Conservation (phyloP, 2,888 invertebrate species). For the Polyommatus icarus region DNA sequence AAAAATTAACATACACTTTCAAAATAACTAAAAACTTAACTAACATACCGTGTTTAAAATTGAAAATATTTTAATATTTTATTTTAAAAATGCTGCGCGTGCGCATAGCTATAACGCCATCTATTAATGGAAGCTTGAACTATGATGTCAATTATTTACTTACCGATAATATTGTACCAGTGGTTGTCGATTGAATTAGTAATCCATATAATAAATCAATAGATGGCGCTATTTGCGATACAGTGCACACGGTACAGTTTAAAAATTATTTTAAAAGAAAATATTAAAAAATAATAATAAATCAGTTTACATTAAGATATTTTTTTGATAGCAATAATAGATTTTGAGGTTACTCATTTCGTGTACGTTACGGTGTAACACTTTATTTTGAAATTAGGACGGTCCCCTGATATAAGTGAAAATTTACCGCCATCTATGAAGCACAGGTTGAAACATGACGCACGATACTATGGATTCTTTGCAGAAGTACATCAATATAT, state of each 20-base stretch:
- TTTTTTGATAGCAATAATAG: too few relatives aligned
- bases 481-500: not conserved
- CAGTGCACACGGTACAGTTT: not conserved
- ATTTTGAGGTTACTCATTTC: too few relatives aligned
- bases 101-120: not conserved
- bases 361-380: not conserved
- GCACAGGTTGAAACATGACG: not conserved
- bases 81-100: not conserved
- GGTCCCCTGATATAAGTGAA: too few relatives aligned
- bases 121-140: not conserved
- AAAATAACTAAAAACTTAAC: too few relatives aligned
- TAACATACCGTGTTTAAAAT: not conserved
- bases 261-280: too few relatives aligned
- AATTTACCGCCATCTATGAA: not conserved
- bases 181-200: not conserved
- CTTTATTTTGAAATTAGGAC: not conserved
- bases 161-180: not conserved
- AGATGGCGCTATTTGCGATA: conserved; percentile 30
- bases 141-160: not conserved
- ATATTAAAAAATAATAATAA: too few relatives aligned
- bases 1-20: too few relatives aligned
- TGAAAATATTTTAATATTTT: not conserved
- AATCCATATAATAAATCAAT: not conserved
- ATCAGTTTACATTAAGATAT: too few relatives aligned
- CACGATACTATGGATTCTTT: not conserved